Conservation (phyloP, 2,113 vertebrate species). For the Lasiurus borealis region DNA sequence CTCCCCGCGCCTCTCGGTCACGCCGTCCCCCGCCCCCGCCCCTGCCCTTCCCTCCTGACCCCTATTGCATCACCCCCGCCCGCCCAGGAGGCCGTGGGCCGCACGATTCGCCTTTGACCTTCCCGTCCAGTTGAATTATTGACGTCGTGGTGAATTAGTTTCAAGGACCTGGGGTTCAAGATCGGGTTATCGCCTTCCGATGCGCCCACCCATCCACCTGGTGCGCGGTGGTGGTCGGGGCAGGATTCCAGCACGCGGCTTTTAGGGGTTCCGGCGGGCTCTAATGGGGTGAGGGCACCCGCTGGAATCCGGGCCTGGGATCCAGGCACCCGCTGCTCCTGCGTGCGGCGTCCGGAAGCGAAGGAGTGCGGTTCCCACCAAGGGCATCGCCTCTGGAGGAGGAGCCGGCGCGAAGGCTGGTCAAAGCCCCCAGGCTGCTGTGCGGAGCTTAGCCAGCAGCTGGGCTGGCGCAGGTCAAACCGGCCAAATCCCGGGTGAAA, state of each 20-base stretch:
- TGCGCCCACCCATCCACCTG: constrained; percentile 42
- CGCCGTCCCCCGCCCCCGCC: neutral
- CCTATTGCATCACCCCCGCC: constrained; percentile 19
- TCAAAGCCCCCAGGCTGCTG: neutral
- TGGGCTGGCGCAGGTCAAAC: neutral
- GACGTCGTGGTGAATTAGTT: constrained; percentile 46
- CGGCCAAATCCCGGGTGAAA: constrained; percentile 61
- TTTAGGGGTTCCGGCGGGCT: neutral
- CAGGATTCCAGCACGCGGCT: neutral
- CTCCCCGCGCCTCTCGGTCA: neutral
- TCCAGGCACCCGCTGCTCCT: too few species aligned
- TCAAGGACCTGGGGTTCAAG: constrained; percentile 65
- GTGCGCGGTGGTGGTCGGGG: neutral
- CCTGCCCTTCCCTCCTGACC: neutral
- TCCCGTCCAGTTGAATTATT: constrained; percentile 69
- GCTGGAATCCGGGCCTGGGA: neutral
- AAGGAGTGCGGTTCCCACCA: neutral
- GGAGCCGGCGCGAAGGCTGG: neutral
- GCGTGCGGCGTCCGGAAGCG: rapidly evolving
- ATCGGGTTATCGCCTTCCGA: constrained; percentile 36
- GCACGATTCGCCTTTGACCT: constrained; percentile 63
- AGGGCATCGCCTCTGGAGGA: neutral
- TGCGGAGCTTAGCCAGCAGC: neutral
- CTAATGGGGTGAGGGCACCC: neutral
- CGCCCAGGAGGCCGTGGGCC: neutral